Percentiles rank a stretch among this genome's conserved stretches.
These are phyloP conservation scores for Hemistola chrysoprasaria DNA, from an alignment of 2,888 invertebrate species.

Conservation along the genomic window DNA sequence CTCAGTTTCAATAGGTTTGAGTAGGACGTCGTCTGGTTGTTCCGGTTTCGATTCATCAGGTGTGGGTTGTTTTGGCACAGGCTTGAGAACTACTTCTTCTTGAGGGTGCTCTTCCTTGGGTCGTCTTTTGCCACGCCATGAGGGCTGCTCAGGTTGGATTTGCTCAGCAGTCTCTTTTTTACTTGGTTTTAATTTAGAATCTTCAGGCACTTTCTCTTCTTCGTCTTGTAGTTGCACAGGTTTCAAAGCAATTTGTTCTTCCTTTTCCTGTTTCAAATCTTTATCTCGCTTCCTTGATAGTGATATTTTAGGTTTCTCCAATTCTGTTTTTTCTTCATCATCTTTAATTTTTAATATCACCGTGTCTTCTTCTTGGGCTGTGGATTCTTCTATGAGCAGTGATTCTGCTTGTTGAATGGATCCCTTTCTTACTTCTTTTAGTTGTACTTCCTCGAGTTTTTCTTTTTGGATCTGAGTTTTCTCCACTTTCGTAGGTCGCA, in stretches of 20 bases:
- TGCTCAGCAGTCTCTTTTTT: conserved; percentile 20
- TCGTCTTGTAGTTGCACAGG: neutral
- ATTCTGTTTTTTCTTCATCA: conserved; percentile 32
- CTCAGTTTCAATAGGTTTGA: conserved; percentile 21
- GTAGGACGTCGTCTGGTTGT: conserved; percentile 60
- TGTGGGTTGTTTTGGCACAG: conserved; percentile 38
- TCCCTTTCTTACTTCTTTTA: conserved; percentile 62
- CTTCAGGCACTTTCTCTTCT: conserved; percentile 57
- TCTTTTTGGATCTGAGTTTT: conserved; percentile 77
- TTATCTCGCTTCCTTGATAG: conserved; percentile 7
- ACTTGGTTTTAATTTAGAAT: conserved; percentile 46
- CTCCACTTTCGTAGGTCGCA: conserved; percentile 83
- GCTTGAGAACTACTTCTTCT: conserved; percentile 7
- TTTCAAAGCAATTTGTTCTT: conserved; percentile 3
- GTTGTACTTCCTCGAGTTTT: conserved; percentile 71
- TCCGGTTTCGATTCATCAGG: conserved; percentile 35
- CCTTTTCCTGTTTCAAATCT: conserved; percentile 8
- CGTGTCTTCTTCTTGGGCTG: conserved; percentile 82
- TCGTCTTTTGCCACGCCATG: conserved; percentile 42
- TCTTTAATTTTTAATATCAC: conserved; percentile 70
- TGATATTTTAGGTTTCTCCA: conserved; percentile 2
- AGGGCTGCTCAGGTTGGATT: conserved; percentile 42
- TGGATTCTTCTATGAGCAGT: conserved; percentile 75
- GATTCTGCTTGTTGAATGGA: conserved; percentile 59
- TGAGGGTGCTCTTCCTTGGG: conserved; percentile 32